These are phyloP conservation scores for Coenonympha glycerion DNA, from an alignment of 2,888 invertebrate genomes.

Conservation along the genomic window DNA sequence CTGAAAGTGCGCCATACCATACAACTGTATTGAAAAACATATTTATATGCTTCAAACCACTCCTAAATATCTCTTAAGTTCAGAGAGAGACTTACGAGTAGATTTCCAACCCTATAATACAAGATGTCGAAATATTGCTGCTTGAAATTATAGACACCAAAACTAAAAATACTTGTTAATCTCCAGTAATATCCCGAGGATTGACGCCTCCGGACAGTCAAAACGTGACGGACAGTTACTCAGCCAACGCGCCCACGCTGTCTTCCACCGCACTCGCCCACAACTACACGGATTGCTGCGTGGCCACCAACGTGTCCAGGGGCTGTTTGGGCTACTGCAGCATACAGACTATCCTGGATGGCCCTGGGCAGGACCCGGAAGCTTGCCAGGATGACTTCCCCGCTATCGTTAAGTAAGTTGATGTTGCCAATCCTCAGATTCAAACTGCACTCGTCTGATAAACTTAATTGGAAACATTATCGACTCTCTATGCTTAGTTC, in stretches of 20 bases:
- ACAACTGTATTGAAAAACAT: no score
- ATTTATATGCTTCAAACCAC: no score
- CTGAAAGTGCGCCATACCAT: no score
- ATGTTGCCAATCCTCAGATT: background rate
- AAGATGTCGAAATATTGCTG: no score
- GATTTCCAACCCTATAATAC: no score
- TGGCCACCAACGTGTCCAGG: constrained; percentile 80
- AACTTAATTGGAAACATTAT: no score
- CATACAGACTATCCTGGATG: constrained; percentile 84
- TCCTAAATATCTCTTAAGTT: no score
- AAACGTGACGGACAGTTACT: constrained; percentile 67
- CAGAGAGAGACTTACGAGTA: no score
- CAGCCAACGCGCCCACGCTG: constrained; percentile 56
- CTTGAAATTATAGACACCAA: background rate
- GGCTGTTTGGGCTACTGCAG: constrained; percentile 88
- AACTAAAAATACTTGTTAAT: background rate
- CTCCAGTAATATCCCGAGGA: constrained; percentile 78
- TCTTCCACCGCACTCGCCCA: constrained; percentile 74
- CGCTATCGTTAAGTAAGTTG: constrained; percentile 79
- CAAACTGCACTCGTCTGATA: no score
- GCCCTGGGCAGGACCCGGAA: constrained; percentile 87
- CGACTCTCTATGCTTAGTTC: no score
- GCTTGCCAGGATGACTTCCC: constrained; percentile 88
- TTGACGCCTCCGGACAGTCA: constrained; percentile 76
- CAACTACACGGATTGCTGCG: constrained; percentile 89